These are phyloP conservation scores for Rhabditophanes sp. DNA, from an alignment of 2,888 invertebrate species.

Conservation along the genomic window DNA sequence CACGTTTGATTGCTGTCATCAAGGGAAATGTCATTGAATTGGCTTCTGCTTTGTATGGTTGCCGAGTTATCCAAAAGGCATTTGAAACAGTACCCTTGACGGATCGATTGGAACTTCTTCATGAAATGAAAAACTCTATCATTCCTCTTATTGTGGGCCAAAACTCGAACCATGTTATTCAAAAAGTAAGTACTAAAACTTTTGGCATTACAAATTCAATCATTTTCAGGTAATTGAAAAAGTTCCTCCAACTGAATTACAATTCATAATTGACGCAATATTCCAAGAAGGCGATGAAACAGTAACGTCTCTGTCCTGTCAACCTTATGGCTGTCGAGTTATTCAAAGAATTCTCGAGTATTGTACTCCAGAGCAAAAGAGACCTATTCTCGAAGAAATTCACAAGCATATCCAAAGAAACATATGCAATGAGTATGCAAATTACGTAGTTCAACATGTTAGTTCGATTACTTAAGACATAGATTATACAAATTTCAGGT, in stretches of 20 bases:
- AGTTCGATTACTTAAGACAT: background rate
- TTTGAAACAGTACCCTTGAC: conserved; percentile 54
- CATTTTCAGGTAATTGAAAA: too few species aligned
- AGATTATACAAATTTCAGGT: too few species aligned
- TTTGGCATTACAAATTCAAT: too few species aligned
- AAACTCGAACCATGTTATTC: conserved; percentile 98
- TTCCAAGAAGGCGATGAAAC: conserved; percentile 48
- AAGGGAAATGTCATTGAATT: conserved; percentile 66
- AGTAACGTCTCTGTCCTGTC: conserved; percentile 76
- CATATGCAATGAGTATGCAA: conserved; percentile 79
- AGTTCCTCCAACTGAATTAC: conserved; percentile 84
- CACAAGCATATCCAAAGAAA: conserved; percentile 66
- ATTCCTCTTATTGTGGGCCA: conserved; percentile 62
- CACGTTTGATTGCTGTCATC: conserved; percentile 55
- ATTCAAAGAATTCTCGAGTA: conserved; percentile 98
- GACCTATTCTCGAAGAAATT: conserved; percentile 76
- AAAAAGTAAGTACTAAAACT: conserved; percentile 49
- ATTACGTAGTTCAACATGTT: conserved; percentile 6
- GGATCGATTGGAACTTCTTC: conserved; percentile 68
- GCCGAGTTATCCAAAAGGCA: conserved; percentile 96
- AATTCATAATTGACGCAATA: conserved; percentile 77
- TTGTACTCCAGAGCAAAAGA: conserved; percentile 75
- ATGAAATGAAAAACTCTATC: conserved; percentile 79
- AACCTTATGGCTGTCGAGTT: conserved; percentile 96
- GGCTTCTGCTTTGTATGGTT: conserved; percentile 96